phyloP scores from a whole-genome alignment of 2,888 invertebrate genomes.

The Tenthredo livida region DNA sequence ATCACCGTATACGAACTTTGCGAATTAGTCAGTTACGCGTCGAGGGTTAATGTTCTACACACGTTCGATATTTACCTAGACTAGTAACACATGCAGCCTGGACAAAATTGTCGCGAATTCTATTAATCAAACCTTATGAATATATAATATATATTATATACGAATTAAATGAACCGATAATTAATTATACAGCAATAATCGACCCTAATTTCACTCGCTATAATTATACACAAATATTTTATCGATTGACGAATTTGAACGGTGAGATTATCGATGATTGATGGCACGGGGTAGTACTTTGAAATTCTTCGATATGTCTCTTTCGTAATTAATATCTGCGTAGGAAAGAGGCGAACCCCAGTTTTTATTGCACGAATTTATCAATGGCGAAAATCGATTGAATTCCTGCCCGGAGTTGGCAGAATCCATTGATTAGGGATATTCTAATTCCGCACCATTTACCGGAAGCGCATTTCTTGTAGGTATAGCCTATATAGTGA shows the following conservation, averaged over 20 bases:
- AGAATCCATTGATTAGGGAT: no score
- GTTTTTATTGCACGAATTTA: background rate
- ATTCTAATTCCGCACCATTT: background rate
- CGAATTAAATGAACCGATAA: background rate
- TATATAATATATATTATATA: background rate
- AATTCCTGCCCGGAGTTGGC: no score
- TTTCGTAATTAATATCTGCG: background rate
- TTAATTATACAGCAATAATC: background rate
- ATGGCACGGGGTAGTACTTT: background rate
- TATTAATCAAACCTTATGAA: background rate
- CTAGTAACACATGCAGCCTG: background rate
- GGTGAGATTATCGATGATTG: background rate
- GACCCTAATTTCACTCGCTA: background rate
- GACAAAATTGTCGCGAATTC: background rate
- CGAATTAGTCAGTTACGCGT: conserved; percentile 18
- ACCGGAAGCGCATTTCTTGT: background rate
- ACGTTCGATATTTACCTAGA: background rate
- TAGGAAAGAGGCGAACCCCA: background rate
- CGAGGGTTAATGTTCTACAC: background rate
- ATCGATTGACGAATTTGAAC: background rate
- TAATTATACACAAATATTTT: background rate
- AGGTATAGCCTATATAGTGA: background rate
- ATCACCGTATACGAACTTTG: conserved; percentile 28
- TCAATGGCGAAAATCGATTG: no score
- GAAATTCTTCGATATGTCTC: background rate